Evolutionary conservation across 2,113 vertebrate genomes (phyloP).

Genomic region (Labrus mixtus): DNA sequence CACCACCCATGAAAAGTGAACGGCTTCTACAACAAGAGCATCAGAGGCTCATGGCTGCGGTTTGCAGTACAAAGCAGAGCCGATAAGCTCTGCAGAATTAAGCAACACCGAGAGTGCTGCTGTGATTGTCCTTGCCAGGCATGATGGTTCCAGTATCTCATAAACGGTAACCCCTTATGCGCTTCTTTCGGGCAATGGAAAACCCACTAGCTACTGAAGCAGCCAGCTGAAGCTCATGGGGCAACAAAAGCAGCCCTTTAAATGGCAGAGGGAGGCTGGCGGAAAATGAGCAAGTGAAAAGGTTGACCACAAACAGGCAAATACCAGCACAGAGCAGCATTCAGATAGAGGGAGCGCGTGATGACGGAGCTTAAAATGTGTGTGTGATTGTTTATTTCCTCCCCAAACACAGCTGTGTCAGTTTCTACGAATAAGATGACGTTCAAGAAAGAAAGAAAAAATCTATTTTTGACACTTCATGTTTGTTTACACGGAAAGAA

Average conservation of each 20-base stretch:
- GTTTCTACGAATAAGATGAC: conserved; percentile 9
- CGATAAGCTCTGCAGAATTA: conserved; percentile 46
- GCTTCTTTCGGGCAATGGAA: conserved; percentile 36
- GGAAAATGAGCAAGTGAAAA: conserved; percentile 24
- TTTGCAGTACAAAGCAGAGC: conserved; percentile 50
- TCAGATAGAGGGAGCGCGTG: conserved; percentile 20
- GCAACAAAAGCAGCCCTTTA: conserved; percentile 51
- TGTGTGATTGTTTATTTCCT: not conserved
- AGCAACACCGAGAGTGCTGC: conserved; percentile 41
- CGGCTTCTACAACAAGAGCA: conserved; percentile 20
- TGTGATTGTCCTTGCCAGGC: conserved; percentile 61
- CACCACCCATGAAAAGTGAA: conserved; percentile 26
- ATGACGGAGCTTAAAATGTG: conserved; percentile 42
- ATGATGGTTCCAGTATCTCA: conserved; percentile 56
- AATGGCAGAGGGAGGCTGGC: conserved; percentile 34
- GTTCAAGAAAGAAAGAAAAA: conserved; percentile 23
- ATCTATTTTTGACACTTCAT: conserved; percentile 36
- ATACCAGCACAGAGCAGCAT: conserved; percentile 35
- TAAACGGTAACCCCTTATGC: conserved; percentile 46
- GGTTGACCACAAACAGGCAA: conserved; percentile 42
- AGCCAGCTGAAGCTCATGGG: conserved; percentile 20
- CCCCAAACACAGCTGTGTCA: conserved; percentile 45
- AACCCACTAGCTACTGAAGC: conserved; percentile 22
- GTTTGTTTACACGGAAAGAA: conserved; percentile 30
- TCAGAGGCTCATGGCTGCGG: conserved; percentile 35